Conservation (phyloP, 2,888 invertebrate genomes). For the Teinopalpus imperialis region DNA sequence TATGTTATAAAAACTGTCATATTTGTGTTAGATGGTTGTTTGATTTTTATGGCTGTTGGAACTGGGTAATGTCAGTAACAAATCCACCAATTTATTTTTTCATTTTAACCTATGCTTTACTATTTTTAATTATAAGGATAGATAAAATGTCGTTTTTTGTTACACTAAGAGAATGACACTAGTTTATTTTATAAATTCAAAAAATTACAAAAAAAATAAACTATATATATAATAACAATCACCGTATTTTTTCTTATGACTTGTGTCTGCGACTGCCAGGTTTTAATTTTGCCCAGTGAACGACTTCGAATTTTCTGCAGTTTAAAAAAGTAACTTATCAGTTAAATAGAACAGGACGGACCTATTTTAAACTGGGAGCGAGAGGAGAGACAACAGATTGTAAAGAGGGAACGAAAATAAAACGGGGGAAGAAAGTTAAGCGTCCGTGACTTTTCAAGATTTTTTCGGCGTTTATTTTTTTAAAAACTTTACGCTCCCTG, state of each 20-base stretch:
- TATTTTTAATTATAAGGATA: no score
- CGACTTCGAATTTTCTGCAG: slow-evolving; percentile 77
- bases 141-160: no score
- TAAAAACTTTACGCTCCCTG: slow-evolving; percentile 64
- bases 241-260: slow-evolving; percentile 76
- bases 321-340: slow-evolving; percentile 80
- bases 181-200: no score
- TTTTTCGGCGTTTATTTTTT: slow-evolving; percentile 79
- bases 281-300: slow-evolving; percentile 74
- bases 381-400: slow-evolving; percentile 50
- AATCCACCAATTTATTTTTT: no score
- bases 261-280: slow-evolving; percentile 74
- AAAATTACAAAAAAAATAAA: slow-evolving; percentile 37
- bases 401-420: slow-evolving; percentile 77
- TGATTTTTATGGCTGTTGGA: no score
- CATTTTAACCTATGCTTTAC: no score
- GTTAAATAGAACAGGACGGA: slow-evolving; percentile 61
- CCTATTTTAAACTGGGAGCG: slow-evolving; percentile 43
- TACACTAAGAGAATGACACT: no score
- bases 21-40: no score
- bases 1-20: no score
- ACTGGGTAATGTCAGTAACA: no score
- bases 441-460: slow-evolving; percentile 82
- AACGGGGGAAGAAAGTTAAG: slow-evolving; percentile 82
- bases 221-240: slow-evolving; percentile 58